Evolutionary conservation across 2,113 vertebrate genomes (phyloP).

Genomic region (Baryphthengus martii): DNA sequence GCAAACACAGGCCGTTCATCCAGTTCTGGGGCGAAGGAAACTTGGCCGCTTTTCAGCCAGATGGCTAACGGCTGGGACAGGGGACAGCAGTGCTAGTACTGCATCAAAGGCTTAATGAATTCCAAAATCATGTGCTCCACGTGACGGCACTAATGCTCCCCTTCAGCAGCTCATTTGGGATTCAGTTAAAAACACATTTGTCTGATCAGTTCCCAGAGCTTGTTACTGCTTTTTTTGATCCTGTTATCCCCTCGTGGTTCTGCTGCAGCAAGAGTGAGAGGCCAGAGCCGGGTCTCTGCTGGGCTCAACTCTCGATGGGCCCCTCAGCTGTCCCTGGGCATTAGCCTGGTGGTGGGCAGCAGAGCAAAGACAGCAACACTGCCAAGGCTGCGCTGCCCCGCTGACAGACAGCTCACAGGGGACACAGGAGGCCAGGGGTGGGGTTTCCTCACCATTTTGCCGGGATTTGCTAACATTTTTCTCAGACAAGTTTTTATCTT

Average conservation of each 20-base stretch:
- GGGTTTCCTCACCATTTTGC: fast-evolving
- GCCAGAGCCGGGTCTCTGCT: fast-evolving
- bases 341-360: background rate
- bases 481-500: background rate
- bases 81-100: background rate
- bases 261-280: background rate
- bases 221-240: constrained; percentile 22
- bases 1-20: background rate
- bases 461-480: background rate
- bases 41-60: constrained; percentile 13
- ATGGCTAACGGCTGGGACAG: constrained; percentile 18
- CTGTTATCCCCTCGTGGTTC: constrained; percentile 4
- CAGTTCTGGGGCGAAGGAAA: background rate
- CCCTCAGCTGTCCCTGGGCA: background rate
- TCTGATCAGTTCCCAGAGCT: constrained; percentile 47
- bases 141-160: constrained; percentile 53
- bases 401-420: background rate
- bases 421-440: fast-evolving
- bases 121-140: constrained; percentile 66
- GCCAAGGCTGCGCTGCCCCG: fast-evolving
- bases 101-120: constrained; percentile 61
- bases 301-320: fast-evolving
- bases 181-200: constrained; percentile 42
- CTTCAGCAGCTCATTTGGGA: constrained; percentile 8
- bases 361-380: background rate